Conservation (phyloP, 2,888 invertebrate genomes). For the Halictus quadricinctus region DNA sequence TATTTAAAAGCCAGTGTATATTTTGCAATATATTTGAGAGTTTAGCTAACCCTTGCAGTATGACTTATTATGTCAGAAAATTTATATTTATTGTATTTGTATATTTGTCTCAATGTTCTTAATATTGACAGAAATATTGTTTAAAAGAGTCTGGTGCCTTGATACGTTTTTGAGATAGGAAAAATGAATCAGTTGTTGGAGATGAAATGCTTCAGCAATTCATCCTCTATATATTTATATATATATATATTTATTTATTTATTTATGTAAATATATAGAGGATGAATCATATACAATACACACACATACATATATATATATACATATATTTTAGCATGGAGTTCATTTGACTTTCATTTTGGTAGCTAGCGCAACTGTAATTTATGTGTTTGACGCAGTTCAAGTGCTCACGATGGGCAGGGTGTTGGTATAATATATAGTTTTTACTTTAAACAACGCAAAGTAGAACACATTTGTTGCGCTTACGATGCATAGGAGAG, state of each 20-base stretch:
- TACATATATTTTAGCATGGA: conserved; percentile 61
- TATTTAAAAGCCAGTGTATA: too few species aligned
- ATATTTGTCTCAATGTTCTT: too few species aligned
- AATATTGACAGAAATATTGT: background rate
- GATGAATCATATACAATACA: too few species aligned
- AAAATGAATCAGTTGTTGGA: background rate
- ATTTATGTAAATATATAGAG: too few species aligned
- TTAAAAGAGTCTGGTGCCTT: background rate
- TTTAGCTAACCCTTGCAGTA: too few species aligned
- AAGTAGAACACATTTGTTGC: conserved; percentile 40
- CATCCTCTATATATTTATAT: conserved; percentile 13
- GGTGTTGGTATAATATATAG: conserved; percentile 57
- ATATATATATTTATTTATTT: conserved; percentile 27
- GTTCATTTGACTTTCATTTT: conserved; percentile 62
- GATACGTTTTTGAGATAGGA: background rate
- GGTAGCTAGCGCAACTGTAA: conserved; percentile 53
- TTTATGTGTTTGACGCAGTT: conserved; percentile 52
- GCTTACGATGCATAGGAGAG: conserved; percentile 34
- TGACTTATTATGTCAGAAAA: too few species aligned
- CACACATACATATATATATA: too few species aligned
- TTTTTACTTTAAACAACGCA: conserved; percentile 36
- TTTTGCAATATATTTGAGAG: too few species aligned
- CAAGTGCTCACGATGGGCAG: conserved; percentile 44
- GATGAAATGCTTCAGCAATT: conserved; percentile 1
- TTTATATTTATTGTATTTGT: too few species aligned